Evolutionary conservation across 2,888 invertebrate species (phyloP).

Genomic region (Thymelicus lineola): DNA sequence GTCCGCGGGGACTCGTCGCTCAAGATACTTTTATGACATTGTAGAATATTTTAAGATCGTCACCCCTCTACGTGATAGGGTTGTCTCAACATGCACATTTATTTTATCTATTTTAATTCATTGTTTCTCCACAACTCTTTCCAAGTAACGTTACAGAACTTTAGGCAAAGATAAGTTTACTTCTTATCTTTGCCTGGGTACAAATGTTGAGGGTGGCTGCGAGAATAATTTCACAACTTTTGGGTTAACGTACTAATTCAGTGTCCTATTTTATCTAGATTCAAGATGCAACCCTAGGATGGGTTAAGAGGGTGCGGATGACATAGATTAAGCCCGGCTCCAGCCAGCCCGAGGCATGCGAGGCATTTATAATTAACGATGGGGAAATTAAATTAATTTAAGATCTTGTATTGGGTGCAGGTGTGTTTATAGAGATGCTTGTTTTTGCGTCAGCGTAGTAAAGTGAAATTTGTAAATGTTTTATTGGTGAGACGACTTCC

Average conservation of each 20-base stretch:
- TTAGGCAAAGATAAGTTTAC: too few species aligned
- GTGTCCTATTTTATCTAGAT: slow-evolving; percentile 15
- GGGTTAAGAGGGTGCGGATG: slow-evolving; percentile 34
- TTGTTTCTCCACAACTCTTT: slow-evolving; percentile 11
- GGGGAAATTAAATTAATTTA: slow-evolving; percentile 33
- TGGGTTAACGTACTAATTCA: background rate
- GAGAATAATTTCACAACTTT: background rate
- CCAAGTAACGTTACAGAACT: too few species aligned
- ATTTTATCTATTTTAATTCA: slow-evolving; percentile 28
- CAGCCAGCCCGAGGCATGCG: slow-evolving; percentile 24
- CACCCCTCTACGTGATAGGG: slow-evolving; percentile 53
- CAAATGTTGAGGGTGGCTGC: too few species aligned
- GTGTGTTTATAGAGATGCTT: background rate
- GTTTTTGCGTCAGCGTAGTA: background rate
- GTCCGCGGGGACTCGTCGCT: slow-evolving; percentile 66
- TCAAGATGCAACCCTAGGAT: slow-evolving; percentile 23
- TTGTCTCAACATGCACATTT: slow-evolving; percentile 37
- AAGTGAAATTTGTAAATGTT: too few species aligned
- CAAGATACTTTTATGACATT: slow-evolving; percentile 73
- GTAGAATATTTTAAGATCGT: slow-evolving; percentile 78
- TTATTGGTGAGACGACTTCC: too few species aligned
- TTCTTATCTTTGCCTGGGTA: too few species aligned
- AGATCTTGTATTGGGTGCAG: slow-evolving; percentile 2
- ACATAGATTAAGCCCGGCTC: slow-evolving; percentile 40
- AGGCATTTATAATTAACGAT: slow-evolving; percentile 36